phyloP scores from a whole-genome alignment of 2,888 invertebrate genomes.

The Drosophila multiciliata region DNA sequence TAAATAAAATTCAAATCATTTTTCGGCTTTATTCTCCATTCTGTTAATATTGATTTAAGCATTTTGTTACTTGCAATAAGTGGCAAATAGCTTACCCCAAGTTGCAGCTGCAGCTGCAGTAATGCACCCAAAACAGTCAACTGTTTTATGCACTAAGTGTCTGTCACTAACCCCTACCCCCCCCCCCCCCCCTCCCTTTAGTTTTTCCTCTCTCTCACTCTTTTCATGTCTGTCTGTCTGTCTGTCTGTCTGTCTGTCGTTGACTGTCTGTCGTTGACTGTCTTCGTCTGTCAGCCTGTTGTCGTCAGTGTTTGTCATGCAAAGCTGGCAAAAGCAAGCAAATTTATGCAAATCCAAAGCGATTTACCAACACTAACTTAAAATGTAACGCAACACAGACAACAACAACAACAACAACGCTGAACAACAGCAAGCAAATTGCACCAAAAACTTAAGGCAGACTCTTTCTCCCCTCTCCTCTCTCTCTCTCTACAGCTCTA shows the following conservation, averaged over 20 bases:
- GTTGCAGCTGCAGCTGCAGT: conserved; percentile 30
- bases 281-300: conserved; percentile 40
- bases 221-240: conserved; percentile 4
- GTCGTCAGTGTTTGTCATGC: conserved; percentile 57
- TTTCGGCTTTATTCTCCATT: neutral
- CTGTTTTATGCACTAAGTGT: conserved; percentile 11
- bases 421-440: conserved; percentile 65
- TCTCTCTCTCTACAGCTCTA: too few species aligned
- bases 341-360: conserved; percentile 80
- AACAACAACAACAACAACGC: conserved; percentile 32
- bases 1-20: neutral
- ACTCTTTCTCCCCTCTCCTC: neutral
- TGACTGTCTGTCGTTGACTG: conserved; percentile 3
- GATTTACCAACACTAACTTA: conserved; percentile 79
- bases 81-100: neutral
- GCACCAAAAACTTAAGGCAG: conserved; percentile 77
- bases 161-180: neutral
- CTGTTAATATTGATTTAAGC: neutral
- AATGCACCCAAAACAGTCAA: conserved; percentile 25
- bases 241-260: conserved; percentile 7
- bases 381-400: conserved; percentile 68
- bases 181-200: neutral
- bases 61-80: neutral
- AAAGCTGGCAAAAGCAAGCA: conserved; percentile 67
- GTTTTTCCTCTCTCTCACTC: neutral